These are phyloP conservation scores for Andrena haemorrhoa DNA, from an alignment of 2,888 invertebrate species.

Conservation along the genomic window DNA sequence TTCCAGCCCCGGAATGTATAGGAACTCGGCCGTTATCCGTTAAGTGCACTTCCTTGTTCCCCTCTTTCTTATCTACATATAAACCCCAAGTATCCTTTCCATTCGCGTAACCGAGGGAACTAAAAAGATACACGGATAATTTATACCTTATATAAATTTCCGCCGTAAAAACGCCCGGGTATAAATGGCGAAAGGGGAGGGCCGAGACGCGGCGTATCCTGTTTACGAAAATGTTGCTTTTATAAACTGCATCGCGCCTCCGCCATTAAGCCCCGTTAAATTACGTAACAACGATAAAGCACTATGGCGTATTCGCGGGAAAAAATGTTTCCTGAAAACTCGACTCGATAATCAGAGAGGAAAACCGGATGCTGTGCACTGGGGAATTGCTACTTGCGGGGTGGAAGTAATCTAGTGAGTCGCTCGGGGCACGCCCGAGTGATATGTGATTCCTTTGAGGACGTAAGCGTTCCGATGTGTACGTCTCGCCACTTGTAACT, in stretches of 20 bases:
- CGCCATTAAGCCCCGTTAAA: slow-evolving; percentile 1
- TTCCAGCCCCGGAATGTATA: slow-evolving; percentile 27
- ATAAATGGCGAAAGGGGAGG: not conserved
- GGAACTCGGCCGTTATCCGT: slow-evolving; percentile 57
- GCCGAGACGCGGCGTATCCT: not conserved
- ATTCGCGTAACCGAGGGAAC: slow-evolving; percentile 35
- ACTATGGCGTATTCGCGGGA: not conserved
- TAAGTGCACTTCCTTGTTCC: slow-evolving; percentile 73
- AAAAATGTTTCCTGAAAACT: not conserved
- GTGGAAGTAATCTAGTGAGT: too few species aligned
- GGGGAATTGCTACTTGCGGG: too few species aligned
- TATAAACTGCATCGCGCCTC: slow-evolving; percentile 9
- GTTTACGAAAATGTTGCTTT: slow-evolving; percentile 20
- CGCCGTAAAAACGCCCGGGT: slow-evolving; percentile 17
- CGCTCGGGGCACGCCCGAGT: not conserved
- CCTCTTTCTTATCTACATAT: slow-evolving; percentile 53
- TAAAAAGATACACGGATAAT: slow-evolving; percentile 53
- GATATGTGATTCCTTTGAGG: too few species aligned
- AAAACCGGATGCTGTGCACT: not conserved
- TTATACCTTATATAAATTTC: slow-evolving; percentile 61
- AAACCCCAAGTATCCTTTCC: slow-evolving; percentile 54
- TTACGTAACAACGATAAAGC: slow-evolving; percentile 12
- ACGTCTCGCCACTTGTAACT: too few species aligned
- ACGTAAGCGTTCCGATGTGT: too few species aligned
- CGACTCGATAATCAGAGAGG: not conserved